These are phyloP conservation scores for Petroica traversi DNA, from an alignment of 2,113 vertebrate species.

Conservation along the genomic window DNA sequence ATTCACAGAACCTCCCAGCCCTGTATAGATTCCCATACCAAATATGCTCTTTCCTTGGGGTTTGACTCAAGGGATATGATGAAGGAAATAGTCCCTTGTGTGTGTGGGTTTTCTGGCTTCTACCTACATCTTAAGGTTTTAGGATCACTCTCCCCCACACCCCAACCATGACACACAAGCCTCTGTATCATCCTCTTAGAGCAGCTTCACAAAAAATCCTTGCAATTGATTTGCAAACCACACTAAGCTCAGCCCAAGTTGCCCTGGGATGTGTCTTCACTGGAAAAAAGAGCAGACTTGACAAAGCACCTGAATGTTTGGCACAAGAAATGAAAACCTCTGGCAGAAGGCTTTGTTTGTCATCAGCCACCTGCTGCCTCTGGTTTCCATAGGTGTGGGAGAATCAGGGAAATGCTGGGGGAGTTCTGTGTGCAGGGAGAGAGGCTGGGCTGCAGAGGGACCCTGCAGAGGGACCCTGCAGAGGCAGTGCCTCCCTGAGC, in stretches of 20 bases:
- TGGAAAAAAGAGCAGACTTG: neutral
- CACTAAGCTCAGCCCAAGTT: neutral
- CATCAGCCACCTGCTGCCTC: slow-evolving; percentile 36
- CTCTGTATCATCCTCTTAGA: neutral
- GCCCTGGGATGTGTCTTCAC: neutral
- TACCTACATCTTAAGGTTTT: neutral
- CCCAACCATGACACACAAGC: neutral
- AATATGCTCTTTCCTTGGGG: neutral
- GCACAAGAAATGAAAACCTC: neutral
- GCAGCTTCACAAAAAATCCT: neutral
- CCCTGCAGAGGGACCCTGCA: no score
- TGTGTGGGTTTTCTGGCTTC: neutral
- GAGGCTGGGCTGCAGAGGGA: neutral
- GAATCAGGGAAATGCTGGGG: neutral
- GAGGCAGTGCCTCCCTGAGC: no score
- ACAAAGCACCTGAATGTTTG: neutral
- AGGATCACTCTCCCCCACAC: neutral
- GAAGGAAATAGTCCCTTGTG: neutral
- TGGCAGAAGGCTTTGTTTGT: slow-evolving; percentile 22
- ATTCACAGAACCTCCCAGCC: neutral
- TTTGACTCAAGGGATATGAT: neutral
- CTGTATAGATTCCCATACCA: neutral
- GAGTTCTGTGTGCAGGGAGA: no score
- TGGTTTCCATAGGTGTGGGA: neutral
- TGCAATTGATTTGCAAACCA: neutral